A percentile compares a stretch with the other conserved stretches of the same genome.
phyloP scores from a whole-genome alignment of 1,140 invertebrate species.

The Brachystomella parvula region DNA sequence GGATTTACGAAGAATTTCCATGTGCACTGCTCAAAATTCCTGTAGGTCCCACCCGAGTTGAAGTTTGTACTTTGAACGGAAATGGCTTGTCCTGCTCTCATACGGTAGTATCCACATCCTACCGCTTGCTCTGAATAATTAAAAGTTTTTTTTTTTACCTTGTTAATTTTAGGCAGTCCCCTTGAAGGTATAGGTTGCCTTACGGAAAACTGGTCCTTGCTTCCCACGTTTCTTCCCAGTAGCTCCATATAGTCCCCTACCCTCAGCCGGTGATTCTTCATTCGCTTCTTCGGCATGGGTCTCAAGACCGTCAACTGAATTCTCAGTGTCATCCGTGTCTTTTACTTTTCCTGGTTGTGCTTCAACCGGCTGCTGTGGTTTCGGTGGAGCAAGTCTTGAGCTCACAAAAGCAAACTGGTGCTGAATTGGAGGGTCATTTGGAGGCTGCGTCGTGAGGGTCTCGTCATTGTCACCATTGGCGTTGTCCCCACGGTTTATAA shows the following conservation, averaged over 20 bases:
- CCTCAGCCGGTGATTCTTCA: background rate
- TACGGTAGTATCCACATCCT: slow-evolving; percentile 9
- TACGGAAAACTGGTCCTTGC: background rate
- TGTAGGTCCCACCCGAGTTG: background rate
- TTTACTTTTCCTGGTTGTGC: background rate
- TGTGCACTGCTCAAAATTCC: slow-evolving; percentile 6
- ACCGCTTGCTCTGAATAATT: background rate
- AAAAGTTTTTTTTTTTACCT: background rate
- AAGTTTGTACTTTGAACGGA: slow-evolving; percentile 10
- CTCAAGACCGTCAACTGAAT: background rate
- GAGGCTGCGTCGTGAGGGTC: background rate
- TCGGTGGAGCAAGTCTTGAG: background rate
- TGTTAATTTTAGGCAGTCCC: background rate
- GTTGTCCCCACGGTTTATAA: slow-evolving; percentile 3
- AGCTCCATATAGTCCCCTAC: background rate
- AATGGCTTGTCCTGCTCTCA: background rate
- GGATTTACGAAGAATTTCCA: slow-evolving; percentile 8
- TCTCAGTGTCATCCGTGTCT: background rate
- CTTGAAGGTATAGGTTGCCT: background rate
- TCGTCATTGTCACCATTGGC: slow-evolving; percentile 10
- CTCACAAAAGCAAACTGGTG: background rate
- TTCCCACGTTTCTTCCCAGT: background rate
- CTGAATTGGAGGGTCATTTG: background rate
- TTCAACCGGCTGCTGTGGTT: background rate
- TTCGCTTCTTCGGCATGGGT: background rate